Conservation (phyloP, 1,140 invertebrate species). For the Drosophila yakuba region DNA sequence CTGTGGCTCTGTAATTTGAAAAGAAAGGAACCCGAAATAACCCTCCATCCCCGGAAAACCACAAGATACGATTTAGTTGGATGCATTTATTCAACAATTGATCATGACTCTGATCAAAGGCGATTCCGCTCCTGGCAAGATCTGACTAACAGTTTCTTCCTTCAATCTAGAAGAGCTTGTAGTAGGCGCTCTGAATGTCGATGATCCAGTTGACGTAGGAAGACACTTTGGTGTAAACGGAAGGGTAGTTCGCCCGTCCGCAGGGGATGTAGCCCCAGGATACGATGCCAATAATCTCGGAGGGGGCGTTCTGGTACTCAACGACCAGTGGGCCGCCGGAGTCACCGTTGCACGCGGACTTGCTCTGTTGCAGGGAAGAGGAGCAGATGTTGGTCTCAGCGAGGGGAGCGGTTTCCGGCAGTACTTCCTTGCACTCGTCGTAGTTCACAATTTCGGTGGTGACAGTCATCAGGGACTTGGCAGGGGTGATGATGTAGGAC, state of each 20-base stretch:
- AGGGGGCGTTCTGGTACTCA: constrained; percentile 54
- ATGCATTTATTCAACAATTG: constrained; percentile 48
- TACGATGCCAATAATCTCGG: constrained; percentile 88
- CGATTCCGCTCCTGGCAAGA: constrained; percentile 2
- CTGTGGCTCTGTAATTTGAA: no score
- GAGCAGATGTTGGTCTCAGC: constrained; percentile 87
- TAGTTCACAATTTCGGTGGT: constrained; percentile 82
- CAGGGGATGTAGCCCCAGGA: constrained; percentile 91
- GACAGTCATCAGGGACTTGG: constrained; percentile 84
- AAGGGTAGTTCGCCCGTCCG: constrained; percentile 87
- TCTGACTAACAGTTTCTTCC: not conserved
- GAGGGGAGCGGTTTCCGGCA: constrained; percentile 74
- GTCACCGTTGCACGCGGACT: constrained; percentile 88
- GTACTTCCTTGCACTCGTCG: constrained; percentile 28
- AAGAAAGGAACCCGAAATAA: not conserved
- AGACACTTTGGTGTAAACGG: constrained; percentile 89
- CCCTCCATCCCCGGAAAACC: not conserved
- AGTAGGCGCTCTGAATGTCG: constrained; percentile 62
- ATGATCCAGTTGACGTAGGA: constrained; percentile 85
- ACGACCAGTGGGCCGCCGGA: constrained; percentile 88
- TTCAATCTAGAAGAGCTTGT: constrained; percentile 58
- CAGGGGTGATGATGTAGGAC: constrained; percentile 41
- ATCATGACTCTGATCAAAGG: constrained; percentile 33
- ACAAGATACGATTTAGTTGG: constrained; percentile 12
- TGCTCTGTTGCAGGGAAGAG: constrained; percentile 86